These are phyloP conservation scores for Ceratosolen fusciceps DNA, from an alignment of 1,140 invertebrate species.

Conservation along the genomic window DNA sequence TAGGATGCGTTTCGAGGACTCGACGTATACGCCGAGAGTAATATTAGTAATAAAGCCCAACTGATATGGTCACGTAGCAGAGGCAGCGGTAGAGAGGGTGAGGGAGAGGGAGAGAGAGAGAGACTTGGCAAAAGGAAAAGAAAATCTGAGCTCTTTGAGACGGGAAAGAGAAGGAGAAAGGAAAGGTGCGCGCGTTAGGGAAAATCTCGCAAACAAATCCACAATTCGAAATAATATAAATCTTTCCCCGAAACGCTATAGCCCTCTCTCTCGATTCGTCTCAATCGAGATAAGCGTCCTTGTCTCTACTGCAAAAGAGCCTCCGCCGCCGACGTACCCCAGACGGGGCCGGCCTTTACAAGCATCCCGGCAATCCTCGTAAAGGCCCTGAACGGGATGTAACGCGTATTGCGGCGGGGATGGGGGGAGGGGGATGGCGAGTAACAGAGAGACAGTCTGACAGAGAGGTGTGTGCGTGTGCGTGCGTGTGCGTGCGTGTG, in stretches of 20 bases:
- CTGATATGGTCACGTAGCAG: too few relatives aligned
- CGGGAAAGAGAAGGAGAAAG: neutral
- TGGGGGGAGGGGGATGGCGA: neutral
- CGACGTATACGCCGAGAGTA: too few relatives aligned
- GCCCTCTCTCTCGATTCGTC: constrained; percentile 10
- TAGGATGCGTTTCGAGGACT: too few relatives aligned
- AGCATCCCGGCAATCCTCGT: neutral
- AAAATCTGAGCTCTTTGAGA: neutral
- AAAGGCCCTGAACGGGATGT: neutral
- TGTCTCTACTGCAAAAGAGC: neutral
- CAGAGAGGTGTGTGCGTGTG: neutral
- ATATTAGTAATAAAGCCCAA: too few relatives aligned
- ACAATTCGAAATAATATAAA: constrained; percentile 29
- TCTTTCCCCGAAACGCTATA: neutral
- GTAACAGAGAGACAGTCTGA: neutral
- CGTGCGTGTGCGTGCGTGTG: neutral
- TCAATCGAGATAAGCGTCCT: constrained; percentile 28
- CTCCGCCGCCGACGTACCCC: neutral
- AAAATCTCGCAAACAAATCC: constrained; percentile 20
- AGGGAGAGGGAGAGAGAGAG: too few relatives aligned
- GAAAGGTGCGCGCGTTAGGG: neutral
- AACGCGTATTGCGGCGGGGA: neutral
- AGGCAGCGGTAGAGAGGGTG: too few relatives aligned
- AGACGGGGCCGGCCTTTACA: neutral
- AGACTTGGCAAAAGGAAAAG: neutral